Evolutionary conservation across 1,140 invertebrate genomes (phyloP), one percentile per base, ranked within the genome.

Genomic region (Maconellicoccus hirsutus): DNA sequence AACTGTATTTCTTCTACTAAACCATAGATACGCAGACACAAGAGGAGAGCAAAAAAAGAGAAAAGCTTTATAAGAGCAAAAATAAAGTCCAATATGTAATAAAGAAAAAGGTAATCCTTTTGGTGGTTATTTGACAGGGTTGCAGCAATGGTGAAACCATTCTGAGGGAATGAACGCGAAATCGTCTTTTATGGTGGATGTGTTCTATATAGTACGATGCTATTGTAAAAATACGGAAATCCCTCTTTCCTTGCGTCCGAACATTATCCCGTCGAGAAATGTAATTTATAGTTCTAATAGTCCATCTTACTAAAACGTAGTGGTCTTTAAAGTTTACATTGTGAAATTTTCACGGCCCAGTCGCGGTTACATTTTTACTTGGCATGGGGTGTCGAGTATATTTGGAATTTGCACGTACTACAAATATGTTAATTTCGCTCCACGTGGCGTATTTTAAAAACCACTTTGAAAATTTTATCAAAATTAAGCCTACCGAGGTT

Each of bases 11-110:
- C 42, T 52, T 52, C n/a, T 8, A 52, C 42, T 52, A 52, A 19
- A 52, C 6, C 42, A 16, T 52, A 52, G 6, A 52, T 16, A 19
- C 16, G 6, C 12, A 16, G n/a, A 52, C 6, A 19, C 6, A 33
- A 12, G 12, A 12, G n/a, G 19, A 23, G 61, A 66, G 8, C 6
- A 33, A 12, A 33, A 12, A 59, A 23, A 23, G 61, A 66, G 8
- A 66, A 23, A 66, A 66, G 25, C 61, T 66, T 25, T 26, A 26
- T 66, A 66, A 66, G 25, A 66, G 25, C 16, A 66, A 66, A 66
- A 66, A 26, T 66, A 66, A 66, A 66, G 61, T 66, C 61, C 61
- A 66, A 66, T 66, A 66, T 66, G 61, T 66, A 66, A 66, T 66
- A 66, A 66, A 66, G 25, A 66, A 66, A 26, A 66, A 66, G 61